Percentiles rank a stretch among this genome's conserved stretches.
phyloP scores from a whole-genome alignment of 2,888 invertebrate species.

The Dicranocentrus wangi region DNA sequence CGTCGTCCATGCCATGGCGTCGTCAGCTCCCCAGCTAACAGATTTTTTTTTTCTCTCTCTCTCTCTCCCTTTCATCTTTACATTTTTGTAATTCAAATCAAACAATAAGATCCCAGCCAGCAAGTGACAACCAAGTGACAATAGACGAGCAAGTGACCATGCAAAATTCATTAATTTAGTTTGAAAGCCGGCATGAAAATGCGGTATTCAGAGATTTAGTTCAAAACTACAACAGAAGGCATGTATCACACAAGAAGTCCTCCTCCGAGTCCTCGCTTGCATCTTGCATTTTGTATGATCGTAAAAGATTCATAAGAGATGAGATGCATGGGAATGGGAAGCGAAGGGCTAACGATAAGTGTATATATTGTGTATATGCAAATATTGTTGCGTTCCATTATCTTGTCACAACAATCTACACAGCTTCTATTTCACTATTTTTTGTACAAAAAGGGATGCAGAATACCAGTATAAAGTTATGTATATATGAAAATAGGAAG shows the following conservation, averaged over 20 bases:
- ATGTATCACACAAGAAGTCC: not conserved
- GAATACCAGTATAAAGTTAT: too few relatives aligned
- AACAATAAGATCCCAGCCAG: conserved; percentile 42
- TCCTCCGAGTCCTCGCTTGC: too few relatives aligned
- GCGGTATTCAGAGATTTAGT: conserved; percentile 46
- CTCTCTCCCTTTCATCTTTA: conserved; percentile 13
- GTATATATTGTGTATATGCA: conserved; percentile 13
- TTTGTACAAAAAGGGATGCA: not conserved
- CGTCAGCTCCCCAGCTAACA: conserved; percentile 16
- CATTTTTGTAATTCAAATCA: conserved; percentile 28
- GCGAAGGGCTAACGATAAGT: too few relatives aligned
- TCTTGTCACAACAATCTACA: conserved; percentile 36
- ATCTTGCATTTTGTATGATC: not conserved
- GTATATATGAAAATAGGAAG: not conserved
- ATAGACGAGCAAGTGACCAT: conserved; percentile 58
- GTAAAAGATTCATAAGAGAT: too few relatives aligned
- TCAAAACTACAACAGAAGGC: conserved; percentile 31
- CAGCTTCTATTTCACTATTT: not conserved
- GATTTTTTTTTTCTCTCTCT: conserved; percentile 28
- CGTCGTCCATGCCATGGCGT: conserved; percentile 26
- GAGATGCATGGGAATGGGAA: not conserved
- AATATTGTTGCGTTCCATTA: conserved; percentile 28
- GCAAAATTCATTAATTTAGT: conserved; percentile 58
- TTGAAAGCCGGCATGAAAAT: conserved; percentile 49
- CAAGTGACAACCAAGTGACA: conserved; percentile 52